Percentiles rank a stretch among this genome's conserved stretches.
Conservation (phyloP, 2,888 invertebrate genomes). For the Ganaspis brasiliensis region DNA sequence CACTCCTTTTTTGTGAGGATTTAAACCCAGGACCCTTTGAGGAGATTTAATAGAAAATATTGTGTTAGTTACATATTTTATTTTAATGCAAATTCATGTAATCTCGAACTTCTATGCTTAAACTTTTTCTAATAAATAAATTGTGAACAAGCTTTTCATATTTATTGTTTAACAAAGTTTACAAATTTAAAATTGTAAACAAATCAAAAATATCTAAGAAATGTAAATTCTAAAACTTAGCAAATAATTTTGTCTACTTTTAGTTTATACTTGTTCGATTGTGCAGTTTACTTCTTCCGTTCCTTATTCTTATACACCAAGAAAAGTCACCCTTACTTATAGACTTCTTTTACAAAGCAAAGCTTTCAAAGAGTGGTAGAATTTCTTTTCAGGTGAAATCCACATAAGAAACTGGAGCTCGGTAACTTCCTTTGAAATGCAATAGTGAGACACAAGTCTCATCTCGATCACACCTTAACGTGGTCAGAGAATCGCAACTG, state of each 20-base stretch:
- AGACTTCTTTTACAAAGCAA: constrained; percentile 57
- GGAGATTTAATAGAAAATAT: too few relatives aligned
- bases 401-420: constrained; percentile 68
- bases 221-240: too few relatives aligned
- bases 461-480: constrained; percentile 66
- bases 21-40: background rate
- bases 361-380: constrained; percentile 69
- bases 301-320: background rate
- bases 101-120: too few relatives aligned
- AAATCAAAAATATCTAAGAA: too few relatives aligned
- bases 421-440: constrained; percentile 65
- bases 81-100: too few relatives aligned
- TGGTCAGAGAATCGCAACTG: constrained; percentile 68
- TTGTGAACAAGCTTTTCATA: too few relatives aligned
- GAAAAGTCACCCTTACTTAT: background rate
- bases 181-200: too few relatives aligned
- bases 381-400: constrained; percentile 65
- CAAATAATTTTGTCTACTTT: too few relatives aligned
- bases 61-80: too few relatives aligned
- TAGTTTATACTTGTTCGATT: too few relatives aligned
- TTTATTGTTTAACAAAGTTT: too few relatives aligned
- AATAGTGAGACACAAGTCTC: constrained; percentile 62
- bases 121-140: too few relatives aligned
- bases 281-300: background rate
- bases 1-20: background rate